These are phyloP conservation scores for Trachythela sp. DNA, from an alignment of 64 coral and sea anemone genomes.

Conservation along the genomic window DNA sequence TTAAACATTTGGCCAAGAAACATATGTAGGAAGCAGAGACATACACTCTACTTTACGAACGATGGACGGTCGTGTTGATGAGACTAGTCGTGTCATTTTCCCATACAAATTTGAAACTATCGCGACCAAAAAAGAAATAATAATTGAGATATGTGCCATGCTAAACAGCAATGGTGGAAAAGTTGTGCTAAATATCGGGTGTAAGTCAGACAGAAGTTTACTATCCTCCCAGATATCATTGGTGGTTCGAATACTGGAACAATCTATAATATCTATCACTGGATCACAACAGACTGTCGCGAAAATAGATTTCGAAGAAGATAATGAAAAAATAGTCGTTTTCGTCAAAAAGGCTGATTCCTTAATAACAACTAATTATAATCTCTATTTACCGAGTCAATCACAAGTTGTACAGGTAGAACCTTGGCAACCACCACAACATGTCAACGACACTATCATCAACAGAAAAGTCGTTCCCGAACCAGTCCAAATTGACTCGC, in stretches of 20 bases:
- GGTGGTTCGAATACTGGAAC: background rate
- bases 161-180: background rate
- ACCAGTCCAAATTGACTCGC: background rate
- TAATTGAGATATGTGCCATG: background rate
- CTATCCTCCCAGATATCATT: background rate
- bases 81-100: too few species aligned
- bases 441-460: background rate
- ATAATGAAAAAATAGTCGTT: background rate
- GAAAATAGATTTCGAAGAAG: background rate
- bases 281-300: background rate
- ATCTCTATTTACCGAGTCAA: background rate
- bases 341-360: background rate
- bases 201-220: too few species aligned
- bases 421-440: background rate
- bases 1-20: too few species aligned
- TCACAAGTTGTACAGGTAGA: background rate
- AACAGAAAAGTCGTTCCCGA: background rate
- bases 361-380: too few species aligned
- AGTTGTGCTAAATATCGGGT: background rate
- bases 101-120: too few species aligned
- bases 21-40: too few species aligned
- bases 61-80: too few species aligned
- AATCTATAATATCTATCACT: background rate
- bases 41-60: too few species aligned
- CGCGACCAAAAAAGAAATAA: background rate